These are phyloP conservation scores for Coracopsis vasa DNA, from an alignment of 2,113 vertebrate genomes.

Conservation along the genomic window DNA sequence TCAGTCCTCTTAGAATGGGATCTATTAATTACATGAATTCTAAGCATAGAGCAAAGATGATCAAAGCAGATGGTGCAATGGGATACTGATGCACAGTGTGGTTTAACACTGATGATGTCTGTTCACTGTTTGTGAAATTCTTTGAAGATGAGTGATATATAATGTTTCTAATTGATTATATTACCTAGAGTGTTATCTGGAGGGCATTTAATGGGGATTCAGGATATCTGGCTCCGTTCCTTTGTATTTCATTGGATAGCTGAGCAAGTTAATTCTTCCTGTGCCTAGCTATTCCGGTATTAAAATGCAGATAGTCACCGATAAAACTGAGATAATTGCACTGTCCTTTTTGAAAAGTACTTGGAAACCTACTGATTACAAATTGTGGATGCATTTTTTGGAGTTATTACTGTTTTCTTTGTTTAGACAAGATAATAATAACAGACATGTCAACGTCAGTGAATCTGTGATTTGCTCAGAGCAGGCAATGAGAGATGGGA, in stretches of 20 bases:
- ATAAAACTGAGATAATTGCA: background rate
- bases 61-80: constrained; percentile 12
- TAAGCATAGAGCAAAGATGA: background rate
- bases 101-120: background rate
- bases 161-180: constrained; percentile 32
- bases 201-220: background rate
- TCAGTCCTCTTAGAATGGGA: background rate
- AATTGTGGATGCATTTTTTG: background rate
- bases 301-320: background rate
- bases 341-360: background rate
- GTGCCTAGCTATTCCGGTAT: background rate
- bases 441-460: background rate
- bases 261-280: background rate
- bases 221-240: background rate
- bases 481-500: background rate
- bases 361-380: background rate
- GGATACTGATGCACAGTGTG: background rate
- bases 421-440: background rate
- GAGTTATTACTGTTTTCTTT: background rate
- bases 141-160: background rate
- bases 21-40: background rate
- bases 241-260: background rate
- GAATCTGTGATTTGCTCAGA: background rate
- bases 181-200: constrained; percentile 18
- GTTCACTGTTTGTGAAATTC: background rate